A percentile compares a stretch with the other conserved stretches of the same genome.
Evolutionary conservation across 2,888 invertebrate species (phyloP).

Genomic region (Archips xylosteana): DNA sequence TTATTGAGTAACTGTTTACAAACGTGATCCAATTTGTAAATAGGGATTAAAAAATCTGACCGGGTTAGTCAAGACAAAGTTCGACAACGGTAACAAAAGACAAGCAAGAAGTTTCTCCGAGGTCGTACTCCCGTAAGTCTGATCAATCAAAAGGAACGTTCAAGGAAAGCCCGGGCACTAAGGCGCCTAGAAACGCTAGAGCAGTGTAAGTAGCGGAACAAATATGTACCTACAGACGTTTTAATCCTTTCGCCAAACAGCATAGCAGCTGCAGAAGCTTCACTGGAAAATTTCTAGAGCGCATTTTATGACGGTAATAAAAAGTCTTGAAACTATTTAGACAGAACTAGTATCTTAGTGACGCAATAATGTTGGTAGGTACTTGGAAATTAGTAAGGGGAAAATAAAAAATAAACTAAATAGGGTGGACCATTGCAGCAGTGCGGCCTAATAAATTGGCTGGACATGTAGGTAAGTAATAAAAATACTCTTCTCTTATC

Average conservation of each 20-base stretch:
- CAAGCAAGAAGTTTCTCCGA: not conserved
- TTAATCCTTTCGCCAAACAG: conserved; percentile 34
- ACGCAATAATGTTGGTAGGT: not conserved
- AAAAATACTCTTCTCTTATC: no score
- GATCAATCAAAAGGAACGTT: not conserved
- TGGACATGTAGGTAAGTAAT: no score
- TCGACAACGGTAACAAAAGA: not conserved
- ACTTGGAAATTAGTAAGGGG: not conserved
- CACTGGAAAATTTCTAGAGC: conserved; percentile 13
- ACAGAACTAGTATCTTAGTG: conserved; percentile 4
- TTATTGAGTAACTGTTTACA: not conserved
- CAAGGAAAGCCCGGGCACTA: conserved; percentile 15
- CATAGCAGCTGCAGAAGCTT: not conserved
- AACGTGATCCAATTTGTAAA: not conserved
- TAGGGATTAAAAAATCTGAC: not conserved
- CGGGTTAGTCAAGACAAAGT: not conserved
- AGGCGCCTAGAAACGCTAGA: conserved; percentile 15
- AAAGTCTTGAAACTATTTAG: conserved; percentile 9
- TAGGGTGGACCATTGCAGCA: no score
- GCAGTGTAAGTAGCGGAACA: conserved; percentile 29
- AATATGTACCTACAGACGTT: conserved; percentile 30
- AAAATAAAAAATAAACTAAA: not conserved
- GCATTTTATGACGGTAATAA: conserved; percentile 21
- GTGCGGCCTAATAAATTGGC: no score
- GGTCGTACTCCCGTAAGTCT: not conserved